A percentile compares a stretch with the other conserved stretches of the same genome.
Evolutionary conservation across 2,113 vertebrate species (phyloP).

Genomic region (Neotoma lepida): DNA sequence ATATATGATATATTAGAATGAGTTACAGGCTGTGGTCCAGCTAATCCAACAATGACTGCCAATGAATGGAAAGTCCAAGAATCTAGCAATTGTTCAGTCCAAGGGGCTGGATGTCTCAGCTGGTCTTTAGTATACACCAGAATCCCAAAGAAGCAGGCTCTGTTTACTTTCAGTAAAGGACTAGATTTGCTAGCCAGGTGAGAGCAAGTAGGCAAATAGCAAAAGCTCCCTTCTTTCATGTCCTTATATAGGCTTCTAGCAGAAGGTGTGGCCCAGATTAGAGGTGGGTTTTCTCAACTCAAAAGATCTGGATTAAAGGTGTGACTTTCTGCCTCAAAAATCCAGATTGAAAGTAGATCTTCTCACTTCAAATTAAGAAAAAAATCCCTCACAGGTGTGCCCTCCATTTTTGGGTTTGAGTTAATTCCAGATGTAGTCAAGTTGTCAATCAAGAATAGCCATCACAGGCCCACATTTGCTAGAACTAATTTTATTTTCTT

Average conservation of each 20-base stretch:
- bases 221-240: background rate
- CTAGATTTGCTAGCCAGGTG: background rate
- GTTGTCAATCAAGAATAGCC: background rate
- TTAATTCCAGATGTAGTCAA: background rate
- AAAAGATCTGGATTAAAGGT: background rate
- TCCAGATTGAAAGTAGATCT: background rate
- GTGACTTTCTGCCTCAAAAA: background rate
- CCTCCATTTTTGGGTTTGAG: background rate
- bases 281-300: background rate
- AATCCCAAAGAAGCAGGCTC: background rate
- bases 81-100: background rate
- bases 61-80: background rate
- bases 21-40: background rate
- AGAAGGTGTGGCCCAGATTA: background rate
- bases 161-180: background rate
- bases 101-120: background rate
- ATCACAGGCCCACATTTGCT: background rate
- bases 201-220: background rate
- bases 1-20: background rate
- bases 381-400: background rate
- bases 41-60: background rate
- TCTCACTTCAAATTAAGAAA: background rate
- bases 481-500: background rate
- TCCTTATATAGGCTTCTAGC: background rate
- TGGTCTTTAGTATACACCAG: background rate